These are phyloP conservation scores for Diploptera punctata DNA, from an alignment of 2,888 invertebrate genomes.

Conservation along the genomic window DNA sequence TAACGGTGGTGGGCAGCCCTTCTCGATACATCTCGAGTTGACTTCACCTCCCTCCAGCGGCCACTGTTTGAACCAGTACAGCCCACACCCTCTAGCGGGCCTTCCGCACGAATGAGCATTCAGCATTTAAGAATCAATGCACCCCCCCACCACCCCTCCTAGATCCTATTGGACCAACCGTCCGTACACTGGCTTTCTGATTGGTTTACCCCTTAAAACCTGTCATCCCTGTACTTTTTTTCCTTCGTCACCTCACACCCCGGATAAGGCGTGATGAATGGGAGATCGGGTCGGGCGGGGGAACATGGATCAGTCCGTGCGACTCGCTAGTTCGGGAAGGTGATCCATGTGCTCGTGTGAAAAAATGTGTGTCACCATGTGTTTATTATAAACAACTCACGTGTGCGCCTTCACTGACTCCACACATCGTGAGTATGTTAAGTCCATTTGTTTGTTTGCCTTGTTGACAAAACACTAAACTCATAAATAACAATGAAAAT, in stretches of 20 bases:
- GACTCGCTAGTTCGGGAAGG: slow-evolving; percentile 21
- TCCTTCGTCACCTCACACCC: slow-evolving; percentile 10
- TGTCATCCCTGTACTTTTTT: slow-evolving; percentile 23
- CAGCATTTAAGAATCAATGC: slow-evolving; percentile 43
- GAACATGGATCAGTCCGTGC: slow-evolving; percentile 13
- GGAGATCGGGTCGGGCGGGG: not conserved
- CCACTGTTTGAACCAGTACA: slow-evolving; percentile 8
- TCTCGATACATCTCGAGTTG: not conserved
- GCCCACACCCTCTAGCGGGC: slow-evolving; percentile 32
- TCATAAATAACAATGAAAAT: too few relatives aligned
- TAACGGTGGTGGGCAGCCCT: too few relatives aligned
- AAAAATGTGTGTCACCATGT: too few relatives aligned
- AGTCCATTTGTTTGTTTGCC: too few relatives aligned
- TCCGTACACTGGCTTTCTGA: slow-evolving; percentile 27
- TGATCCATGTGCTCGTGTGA: not conserved
- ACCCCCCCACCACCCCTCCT: slow-evolving; percentile 25
- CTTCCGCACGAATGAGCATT: slow-evolving; percentile 43
- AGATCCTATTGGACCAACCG: slow-evolving; percentile 25
- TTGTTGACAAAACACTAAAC: too few relatives aligned
- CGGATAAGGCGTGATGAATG: slow-evolving; percentile 4
- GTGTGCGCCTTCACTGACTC: too few relatives aligned
- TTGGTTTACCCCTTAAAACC: slow-evolving; percentile 33
- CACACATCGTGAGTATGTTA: too few relatives aligned
- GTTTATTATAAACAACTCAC: too few relatives aligned
- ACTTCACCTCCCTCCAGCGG: slow-evolving; percentile 26